Percentiles rank a stretch among this genome's conserved stretches.
phyloP scores from a whole-genome alignment of 2,888 invertebrate species.

The Lepidocyrtinus sp. region DNA sequence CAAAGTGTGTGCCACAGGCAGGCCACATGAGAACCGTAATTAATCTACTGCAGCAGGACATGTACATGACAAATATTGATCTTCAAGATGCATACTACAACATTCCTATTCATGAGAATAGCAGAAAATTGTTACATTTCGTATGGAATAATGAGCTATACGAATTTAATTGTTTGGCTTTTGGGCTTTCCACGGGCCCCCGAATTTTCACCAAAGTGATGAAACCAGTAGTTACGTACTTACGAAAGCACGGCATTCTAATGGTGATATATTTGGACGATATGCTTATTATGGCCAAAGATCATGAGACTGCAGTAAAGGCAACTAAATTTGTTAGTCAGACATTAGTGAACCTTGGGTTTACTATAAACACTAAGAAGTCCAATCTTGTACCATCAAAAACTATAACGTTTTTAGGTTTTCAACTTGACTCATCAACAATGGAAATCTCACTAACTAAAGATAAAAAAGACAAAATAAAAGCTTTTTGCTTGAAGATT shows the following conservation, averaged over 20 bases:
- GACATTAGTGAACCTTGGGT: neutral
- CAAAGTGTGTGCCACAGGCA: neutral
- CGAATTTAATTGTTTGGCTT: neutral
- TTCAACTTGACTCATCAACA: neutral
- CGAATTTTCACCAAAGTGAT: conserved; percentile 8
- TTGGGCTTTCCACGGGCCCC: neutral
- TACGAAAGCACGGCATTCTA: neutral
- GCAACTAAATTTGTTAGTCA: neutral
- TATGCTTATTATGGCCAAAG: neutral
- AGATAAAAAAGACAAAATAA: neutral
- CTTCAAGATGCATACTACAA: neutral
- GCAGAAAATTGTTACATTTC: conserved; percentile 12
- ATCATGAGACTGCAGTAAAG: neutral
- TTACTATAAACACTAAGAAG: neutral
- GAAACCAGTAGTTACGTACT: neutral
- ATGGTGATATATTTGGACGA: neutral
- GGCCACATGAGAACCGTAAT: neutral
- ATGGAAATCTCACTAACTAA: neutral
- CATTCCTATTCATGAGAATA: neutral
- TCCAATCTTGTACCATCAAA: neutral
- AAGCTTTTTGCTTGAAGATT: neutral
- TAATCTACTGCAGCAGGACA: neutral
- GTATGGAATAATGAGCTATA: neutral
- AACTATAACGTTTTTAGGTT: neutral
- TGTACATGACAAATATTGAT: neutral